Evolutionary conservation across 2,797 vertebrate species (phyloP).

Genomic region (Pipistrellus nathusii): DNA sequence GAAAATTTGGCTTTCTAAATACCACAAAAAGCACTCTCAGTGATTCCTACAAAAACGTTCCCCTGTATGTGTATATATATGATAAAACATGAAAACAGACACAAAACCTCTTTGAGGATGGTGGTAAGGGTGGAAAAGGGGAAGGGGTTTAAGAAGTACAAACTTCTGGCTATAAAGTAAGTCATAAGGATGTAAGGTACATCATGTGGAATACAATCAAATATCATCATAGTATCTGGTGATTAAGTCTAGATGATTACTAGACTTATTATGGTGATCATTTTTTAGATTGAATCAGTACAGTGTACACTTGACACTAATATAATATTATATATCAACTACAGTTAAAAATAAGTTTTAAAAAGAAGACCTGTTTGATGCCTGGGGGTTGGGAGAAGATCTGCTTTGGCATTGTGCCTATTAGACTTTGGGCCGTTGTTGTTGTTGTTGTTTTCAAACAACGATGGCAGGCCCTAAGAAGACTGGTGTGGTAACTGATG

Average conservation of each 20-base stretch:
- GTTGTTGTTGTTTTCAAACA: neutral
- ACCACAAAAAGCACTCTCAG: neutral
- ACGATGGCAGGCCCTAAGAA: neutral
- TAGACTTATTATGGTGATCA: neutral
- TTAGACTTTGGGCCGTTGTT: neutral
- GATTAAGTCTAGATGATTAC: neutral
- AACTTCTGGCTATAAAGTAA: neutral
- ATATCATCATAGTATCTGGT: neutral
- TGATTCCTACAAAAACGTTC: neutral
- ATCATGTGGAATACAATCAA: neutral
- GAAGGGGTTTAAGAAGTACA: neutral
- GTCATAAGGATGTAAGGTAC: neutral
- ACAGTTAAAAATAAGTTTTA: neutral
- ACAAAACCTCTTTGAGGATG: neutral
- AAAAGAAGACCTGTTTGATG: neutral
- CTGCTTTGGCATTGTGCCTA: neutral
- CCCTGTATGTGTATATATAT: neutral
- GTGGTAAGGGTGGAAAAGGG: neutral
- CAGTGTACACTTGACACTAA: neutral
- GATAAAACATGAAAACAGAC: neutral
- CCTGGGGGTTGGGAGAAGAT: neutral
- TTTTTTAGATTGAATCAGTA: neutral
- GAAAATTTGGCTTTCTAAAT: neutral
- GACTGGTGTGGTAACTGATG: neutral
- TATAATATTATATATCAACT: neutral